Evolutionary conservation across 2,797 vertebrate species (phyloP).

Genomic region (Steatocranus sp.): DNA sequence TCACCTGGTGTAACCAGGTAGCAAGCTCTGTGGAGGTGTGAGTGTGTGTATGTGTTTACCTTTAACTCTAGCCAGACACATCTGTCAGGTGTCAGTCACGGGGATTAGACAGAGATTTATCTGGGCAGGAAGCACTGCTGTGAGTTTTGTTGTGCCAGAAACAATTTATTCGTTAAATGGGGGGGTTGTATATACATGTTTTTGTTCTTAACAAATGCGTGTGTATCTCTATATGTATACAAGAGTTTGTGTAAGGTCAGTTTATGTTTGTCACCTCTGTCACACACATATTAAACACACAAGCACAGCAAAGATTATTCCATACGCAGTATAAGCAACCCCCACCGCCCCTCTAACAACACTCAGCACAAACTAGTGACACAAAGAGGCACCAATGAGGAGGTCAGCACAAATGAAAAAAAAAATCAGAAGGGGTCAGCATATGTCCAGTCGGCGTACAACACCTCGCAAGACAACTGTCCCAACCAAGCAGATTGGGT

Average conservation of each 20-base stretch:
- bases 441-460: conserved; percentile 72
- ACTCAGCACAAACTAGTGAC: conserved; percentile 65
- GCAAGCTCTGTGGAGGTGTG: conserved; percentile 33
- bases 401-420: conserved; percentile 72
- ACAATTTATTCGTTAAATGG: background rate
- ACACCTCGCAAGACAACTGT: conserved; percentile 70
- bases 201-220: background rate
- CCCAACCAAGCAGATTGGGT: conserved; percentile 57
- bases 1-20: conserved; percentile 30
- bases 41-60: conserved; percentile 29
- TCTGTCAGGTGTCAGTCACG: conserved; percentile 45
- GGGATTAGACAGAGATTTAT: background rate
- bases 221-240: background rate
- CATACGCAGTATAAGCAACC: background rate
- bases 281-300: background rate
- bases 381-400: conserved; percentile 58
- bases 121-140: background rate
- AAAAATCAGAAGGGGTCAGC: conserved; percentile 68
- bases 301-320: background rate
- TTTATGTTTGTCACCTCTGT: background rate
- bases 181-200: background rate
- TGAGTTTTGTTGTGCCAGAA: background rate
- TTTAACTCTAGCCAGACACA: conserved; percentile 32
- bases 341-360: conserved; percentile 9
- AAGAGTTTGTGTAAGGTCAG: background rate